Conservation (phyloP, 2,888 invertebrate species). For the Chymomyza fuscimana region DNA sequence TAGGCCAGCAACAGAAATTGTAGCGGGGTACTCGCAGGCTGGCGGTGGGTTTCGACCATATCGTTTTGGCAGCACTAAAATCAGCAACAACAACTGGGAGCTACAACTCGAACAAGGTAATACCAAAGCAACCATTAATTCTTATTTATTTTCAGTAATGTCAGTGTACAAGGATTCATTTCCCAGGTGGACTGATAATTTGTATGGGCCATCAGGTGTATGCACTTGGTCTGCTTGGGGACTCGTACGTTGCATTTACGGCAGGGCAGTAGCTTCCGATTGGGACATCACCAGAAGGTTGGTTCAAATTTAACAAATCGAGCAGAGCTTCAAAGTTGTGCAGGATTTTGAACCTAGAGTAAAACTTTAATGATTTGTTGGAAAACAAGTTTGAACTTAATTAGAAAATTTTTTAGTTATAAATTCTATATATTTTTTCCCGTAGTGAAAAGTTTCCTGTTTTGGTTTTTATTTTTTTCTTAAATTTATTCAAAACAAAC, state of each 20-base stretch:
- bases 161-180: slow-evolving; percentile 80
- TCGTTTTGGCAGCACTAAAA: slow-evolving; percentile 55
- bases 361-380: background rate
- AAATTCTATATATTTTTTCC: no score
- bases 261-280: slow-evolving; percentile 77
- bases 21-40: slow-evolving; percentile 1
- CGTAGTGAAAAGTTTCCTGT: background rate
- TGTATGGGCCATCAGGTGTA: slow-evolving; percentile 80
- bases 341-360: background rate
- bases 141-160: slow-evolving; percentile 78
- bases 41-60: slow-evolving; percentile 41
- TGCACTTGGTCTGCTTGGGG: slow-evolving; percentile 78
- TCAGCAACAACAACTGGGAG: slow-evolving; percentile 41
- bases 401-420: no score
- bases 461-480: background rate
- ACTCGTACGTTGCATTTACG: slow-evolving; percentile 79
- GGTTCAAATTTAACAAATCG: slow-evolving; percentile 26
- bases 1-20: slow-evolving; percentile 14
- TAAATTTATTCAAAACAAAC: no score
- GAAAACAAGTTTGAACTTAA: no score
- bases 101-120: slow-evolving; percentile 24
- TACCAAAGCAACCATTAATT: slow-evolving; percentile 70
- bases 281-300: slow-evolving; percentile 79
- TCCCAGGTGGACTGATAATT: slow-evolving; percentile 80
- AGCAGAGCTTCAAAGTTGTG: background rate